phyloP scores from a whole-genome alignment of 1,140 invertebrate species.

The Eurosta solidaginis region DNA sequence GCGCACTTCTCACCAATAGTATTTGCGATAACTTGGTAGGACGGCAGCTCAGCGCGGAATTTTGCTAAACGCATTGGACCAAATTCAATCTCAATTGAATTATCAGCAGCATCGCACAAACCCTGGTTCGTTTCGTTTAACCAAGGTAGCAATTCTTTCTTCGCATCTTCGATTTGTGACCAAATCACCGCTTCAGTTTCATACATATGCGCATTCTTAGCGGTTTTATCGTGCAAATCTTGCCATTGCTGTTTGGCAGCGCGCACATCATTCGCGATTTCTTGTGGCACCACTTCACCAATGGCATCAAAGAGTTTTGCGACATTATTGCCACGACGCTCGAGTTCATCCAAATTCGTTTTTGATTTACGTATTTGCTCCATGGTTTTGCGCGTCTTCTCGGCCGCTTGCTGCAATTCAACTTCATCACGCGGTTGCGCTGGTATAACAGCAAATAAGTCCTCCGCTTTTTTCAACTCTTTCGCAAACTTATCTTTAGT shows the following conservation, averaged over 20 bases:
- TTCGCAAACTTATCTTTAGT: conserved; percentile 70
- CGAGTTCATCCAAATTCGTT: conserved; percentile 74
- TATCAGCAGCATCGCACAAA: conserved; percentile 74
- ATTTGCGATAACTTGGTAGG: conserved; percentile 74
- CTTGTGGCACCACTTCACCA: conserved; percentile 71
- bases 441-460: conserved; percentile 47
- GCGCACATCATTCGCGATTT: conserved; percentile 69
- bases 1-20: conserved; percentile 79
- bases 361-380: conserved; percentile 77
- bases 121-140: conserved; percentile 77
- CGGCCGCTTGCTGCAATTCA: conserved; percentile 67
- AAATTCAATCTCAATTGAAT: conserved; percentile 78
- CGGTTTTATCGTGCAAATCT: conserved; percentile 70
- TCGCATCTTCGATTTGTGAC: conserved; percentile 87
- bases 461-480: conserved; percentile 68
- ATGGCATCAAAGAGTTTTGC: conserved; percentile 75
- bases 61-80: conserved; percentile 77
- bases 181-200: conserved; percentile 89
- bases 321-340: conserved; percentile 72
- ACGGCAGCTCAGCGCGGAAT: conserved; percentile 84
- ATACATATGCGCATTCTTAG: conserved; percentile 74
- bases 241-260: conserved; percentile 75
- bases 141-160: conserved; percentile 84
- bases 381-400: conserved; percentile 75
- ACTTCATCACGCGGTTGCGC: conserved; percentile 52